Evolutionary conservation across 2,888 invertebrate species (phyloP).

Genomic region (Zaprionus bogoriensis): DNA sequence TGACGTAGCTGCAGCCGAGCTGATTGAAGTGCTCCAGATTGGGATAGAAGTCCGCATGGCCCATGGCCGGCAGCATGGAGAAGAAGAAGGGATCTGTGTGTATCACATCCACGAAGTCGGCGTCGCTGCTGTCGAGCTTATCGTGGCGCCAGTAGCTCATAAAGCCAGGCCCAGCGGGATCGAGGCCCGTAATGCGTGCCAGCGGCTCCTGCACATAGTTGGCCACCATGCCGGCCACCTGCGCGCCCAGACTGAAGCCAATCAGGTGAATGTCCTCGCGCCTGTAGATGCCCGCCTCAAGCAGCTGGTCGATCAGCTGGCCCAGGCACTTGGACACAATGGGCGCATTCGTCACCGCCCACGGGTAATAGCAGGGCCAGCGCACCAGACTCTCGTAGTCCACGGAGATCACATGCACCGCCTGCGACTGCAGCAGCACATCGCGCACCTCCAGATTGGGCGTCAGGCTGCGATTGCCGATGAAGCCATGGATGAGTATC

Average conservation of each 20-base stretch:
- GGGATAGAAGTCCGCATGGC: slow-evolving; percentile 85
- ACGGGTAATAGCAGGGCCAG: slow-evolving; percentile 85
- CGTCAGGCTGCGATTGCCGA: slow-evolving; percentile 84
- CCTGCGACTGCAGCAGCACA: slow-evolving; percentile 84
- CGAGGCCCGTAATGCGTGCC: slow-evolving; percentile 85
- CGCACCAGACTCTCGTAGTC: slow-evolving; percentile 86
- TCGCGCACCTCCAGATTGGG: slow-evolving; percentile 86
- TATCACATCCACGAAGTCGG: slow-evolving; percentile 86
- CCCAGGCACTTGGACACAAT: slow-evolving; percentile 86
- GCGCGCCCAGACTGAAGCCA: slow-evolving; percentile 87
- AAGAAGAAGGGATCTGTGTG: slow-evolving; percentile 86
- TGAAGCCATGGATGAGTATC: slow-evolving; percentile 86
- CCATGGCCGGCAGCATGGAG: slow-evolving; percentile 84
- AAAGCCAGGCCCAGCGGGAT: slow-evolving; percentile 87
- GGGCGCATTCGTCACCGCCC: slow-evolving; percentile 85
- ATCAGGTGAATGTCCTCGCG: slow-evolving; percentile 85
- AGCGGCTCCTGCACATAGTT: slow-evolving; percentile 84
- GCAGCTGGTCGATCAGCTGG: slow-evolving; percentile 84
- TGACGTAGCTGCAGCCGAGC: slow-evolving; percentile 84
- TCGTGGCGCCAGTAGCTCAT: slow-evolving; percentile 82
- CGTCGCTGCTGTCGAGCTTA: slow-evolving; percentile 85
- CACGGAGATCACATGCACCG: slow-evolving; percentile 86
- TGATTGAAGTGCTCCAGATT: slow-evolving; percentile 85
- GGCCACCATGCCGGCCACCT: slow-evolving; percentile 84
- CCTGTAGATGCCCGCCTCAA: slow-evolving; percentile 81